A percentile compares a stretch with the other conserved stretches of the same genome.
Evolutionary conservation across 2,113 vertebrate genomes (phyloP).

Genomic region (Lagopus leucura): DNA sequence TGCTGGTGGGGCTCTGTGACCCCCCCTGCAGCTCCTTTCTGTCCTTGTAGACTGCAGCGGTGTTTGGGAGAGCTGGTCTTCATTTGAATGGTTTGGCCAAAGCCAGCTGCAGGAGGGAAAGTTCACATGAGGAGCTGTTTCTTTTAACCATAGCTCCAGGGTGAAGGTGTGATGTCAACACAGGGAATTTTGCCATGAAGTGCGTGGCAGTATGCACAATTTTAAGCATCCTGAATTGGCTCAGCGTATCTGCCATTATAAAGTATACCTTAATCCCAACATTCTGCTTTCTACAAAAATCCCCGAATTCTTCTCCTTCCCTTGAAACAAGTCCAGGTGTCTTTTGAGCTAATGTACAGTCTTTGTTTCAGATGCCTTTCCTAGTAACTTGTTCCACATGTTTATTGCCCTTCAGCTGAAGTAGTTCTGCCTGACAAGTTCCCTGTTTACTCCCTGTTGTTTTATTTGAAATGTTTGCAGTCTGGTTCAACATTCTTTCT

Average conservation of each 20-base stretch:
- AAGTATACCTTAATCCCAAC: background rate
- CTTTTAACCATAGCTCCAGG: background rate
- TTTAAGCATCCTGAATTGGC: background rate
- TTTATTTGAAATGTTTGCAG: slow-evolving; percentile 14
- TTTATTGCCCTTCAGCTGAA: slow-evolving; percentile 29
- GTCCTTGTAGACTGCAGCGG: background rate
- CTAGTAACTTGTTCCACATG: slow-evolving; percentile 51
- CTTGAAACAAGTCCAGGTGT: slow-evolving; percentile 19
- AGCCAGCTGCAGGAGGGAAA: background rate
- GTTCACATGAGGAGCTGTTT: background rate
- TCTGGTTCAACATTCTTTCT: background rate
- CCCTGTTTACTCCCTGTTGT: background rate
- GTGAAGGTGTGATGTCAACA: background rate
- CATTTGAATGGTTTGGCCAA: background rate
- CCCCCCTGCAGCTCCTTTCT: background rate
- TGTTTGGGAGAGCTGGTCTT: background rate
- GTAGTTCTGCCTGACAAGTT: background rate
- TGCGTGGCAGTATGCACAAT: background rate
- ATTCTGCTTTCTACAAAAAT: slow-evolving; percentile 24
- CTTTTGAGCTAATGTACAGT: background rate
- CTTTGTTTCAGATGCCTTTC: slow-evolving; percentile 37
- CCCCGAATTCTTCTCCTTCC: background rate
- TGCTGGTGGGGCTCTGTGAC: background rate
- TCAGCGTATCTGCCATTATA: background rate
- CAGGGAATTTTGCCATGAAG: background rate